These are phyloP conservation scores for Paratrypauchen microcephalus DNA, from an alignment of 2,797 vertebrate genomes.

Conservation along the genomic window DNA sequence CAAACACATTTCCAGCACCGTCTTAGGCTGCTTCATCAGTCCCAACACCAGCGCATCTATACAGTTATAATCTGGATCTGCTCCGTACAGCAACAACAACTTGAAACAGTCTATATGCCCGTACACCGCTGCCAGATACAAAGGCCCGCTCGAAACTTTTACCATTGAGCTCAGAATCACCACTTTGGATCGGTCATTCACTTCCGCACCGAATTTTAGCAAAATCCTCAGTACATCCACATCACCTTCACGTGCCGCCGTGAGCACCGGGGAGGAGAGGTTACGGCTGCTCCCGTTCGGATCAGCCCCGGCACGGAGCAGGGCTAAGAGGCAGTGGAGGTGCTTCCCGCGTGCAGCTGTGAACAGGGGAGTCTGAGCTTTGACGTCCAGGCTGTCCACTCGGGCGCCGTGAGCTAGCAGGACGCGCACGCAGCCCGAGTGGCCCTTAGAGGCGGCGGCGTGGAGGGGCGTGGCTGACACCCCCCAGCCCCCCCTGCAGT, in stretches of 20 bases:
- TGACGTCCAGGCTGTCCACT: constrained; percentile 88
- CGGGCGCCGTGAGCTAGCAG: constrained; percentile 86
- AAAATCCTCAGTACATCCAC: constrained; percentile 81
- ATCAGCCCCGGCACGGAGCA: constrained; percentile 85
- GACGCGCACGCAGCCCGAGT: constrained; percentile 81
- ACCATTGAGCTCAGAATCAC: constrained; percentile 82
- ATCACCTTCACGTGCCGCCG: constrained; percentile 84
- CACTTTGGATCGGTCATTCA: constrained; percentile 84
- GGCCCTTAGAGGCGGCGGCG: constrained; percentile 82
- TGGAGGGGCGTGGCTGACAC: constrained; percentile 86
- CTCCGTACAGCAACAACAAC: constrained; percentile 85
- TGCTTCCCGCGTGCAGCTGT: constrained; percentile 87
- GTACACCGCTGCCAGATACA: constrained; percentile 89
- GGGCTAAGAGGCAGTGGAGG: constrained; percentile 82
- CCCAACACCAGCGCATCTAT: constrained; percentile 72
- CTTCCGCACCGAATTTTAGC: constrained; percentile 82
- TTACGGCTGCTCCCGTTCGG: constrained; percentile 85
- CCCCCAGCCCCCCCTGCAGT: constrained; percentile 89
- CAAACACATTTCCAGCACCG: constrained; percentile 89
- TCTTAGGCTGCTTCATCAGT: constrained; percentile 82
- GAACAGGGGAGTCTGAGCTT: constrained; percentile 93
- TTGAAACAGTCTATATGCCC: constrained; percentile 91
- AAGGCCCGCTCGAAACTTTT: constrained; percentile 85
- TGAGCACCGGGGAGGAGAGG: constrained; percentile 88
- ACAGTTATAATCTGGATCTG: constrained; percentile 93